A percentile compares a stretch with the other conserved stretches of the same genome.
Conservation (phyloP, 2,113 vertebrate species). For the Nothoprocta perdicaria region DNA sequence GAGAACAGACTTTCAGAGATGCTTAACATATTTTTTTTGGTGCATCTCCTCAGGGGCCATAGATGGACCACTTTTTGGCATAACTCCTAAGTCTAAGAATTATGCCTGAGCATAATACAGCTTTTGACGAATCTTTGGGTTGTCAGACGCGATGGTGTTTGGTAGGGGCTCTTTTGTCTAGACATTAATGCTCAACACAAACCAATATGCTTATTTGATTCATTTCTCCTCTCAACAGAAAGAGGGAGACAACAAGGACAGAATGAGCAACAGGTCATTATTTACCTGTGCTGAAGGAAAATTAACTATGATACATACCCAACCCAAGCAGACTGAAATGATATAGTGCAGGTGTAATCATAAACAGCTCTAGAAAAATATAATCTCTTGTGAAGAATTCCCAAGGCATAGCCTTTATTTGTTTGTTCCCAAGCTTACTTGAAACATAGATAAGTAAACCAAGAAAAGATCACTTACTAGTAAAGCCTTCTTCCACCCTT, state of each 20-base stretch:
- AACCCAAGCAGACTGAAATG: conserved; percentile 42
- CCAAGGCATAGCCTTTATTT: conserved; percentile 38
- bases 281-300: conserved; percentile 29
- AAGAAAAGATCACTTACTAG: conserved; percentile 59
- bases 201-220: not conserved
- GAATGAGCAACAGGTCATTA: conserved; percentile 47
- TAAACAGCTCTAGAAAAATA: conserved; percentile 48
- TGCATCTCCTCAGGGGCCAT: too few species aligned
- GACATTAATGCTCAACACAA: not conserved
- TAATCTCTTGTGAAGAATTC: conserved; percentile 53
- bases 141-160: not conserved
- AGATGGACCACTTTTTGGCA: not conserved
- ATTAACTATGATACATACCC: conserved; percentile 7
- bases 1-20: conserved; percentile 1
- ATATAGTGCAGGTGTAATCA: conserved; percentile 44
- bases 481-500: conserved; percentile 19
- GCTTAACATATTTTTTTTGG: not conserved
- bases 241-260: not conserved
- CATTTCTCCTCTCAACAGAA: conserved; percentile 7
- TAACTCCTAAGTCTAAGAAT: conserved; percentile 5
- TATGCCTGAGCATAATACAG: not conserved
- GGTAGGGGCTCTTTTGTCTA: not conserved
- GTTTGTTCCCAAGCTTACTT: conserved; percentile 55
- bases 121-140: not conserved
- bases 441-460: conserved; percentile 40